phyloP scores from a whole-genome alignment of 1,140 invertebrate species.

The Adelges cooleyi region DNA sequence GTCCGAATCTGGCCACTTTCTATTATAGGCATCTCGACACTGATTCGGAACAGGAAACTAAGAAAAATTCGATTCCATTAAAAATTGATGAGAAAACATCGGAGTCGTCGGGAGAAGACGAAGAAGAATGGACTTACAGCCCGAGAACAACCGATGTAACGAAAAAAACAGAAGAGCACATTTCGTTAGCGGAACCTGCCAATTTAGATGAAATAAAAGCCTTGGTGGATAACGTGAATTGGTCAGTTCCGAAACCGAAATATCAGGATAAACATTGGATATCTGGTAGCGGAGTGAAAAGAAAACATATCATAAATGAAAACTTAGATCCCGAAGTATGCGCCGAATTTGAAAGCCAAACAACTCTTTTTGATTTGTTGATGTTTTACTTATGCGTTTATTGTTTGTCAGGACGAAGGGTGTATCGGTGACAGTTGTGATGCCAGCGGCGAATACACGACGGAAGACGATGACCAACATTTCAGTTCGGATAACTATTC shows the following conservation, averaged over 20 bases:
- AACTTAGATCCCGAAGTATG: not conserved
- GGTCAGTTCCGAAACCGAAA: not conserved
- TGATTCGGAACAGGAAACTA: constrained; percentile 51
- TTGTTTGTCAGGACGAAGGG: constrained; percentile 21
- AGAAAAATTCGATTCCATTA: constrained; percentile 35
- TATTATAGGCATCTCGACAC: constrained; percentile 75
- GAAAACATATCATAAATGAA: not conserved
- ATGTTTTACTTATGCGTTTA: too few relatives aligned
- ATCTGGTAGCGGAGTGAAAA: not conserved
- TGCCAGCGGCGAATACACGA: constrained; percentile 80
- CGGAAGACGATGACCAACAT: constrained; percentile 49
- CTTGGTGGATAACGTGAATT: constrained; percentile 24
- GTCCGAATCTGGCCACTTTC: constrained; percentile 66
- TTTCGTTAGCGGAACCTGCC: constrained; percentile 37
- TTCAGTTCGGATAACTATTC: constrained; percentile 8
- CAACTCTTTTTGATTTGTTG: not conserved
- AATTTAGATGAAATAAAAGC: constrained; percentile 38
- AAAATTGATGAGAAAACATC: constrained; percentile 42
- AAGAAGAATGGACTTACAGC: constrained; percentile 61
- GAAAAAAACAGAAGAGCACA: not conserved
- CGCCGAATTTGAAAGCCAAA: not conserved
- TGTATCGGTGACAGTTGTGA: constrained; percentile 56
- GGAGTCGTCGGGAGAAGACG: constrained; percentile 49
- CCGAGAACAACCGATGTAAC: constrained; percentile 37
- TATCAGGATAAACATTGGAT: not conserved